Evolutionary conservation across 2,113 vertebrate genomes (phyloP).

Genomic region (Spheniscus mendiculus): DNA sequence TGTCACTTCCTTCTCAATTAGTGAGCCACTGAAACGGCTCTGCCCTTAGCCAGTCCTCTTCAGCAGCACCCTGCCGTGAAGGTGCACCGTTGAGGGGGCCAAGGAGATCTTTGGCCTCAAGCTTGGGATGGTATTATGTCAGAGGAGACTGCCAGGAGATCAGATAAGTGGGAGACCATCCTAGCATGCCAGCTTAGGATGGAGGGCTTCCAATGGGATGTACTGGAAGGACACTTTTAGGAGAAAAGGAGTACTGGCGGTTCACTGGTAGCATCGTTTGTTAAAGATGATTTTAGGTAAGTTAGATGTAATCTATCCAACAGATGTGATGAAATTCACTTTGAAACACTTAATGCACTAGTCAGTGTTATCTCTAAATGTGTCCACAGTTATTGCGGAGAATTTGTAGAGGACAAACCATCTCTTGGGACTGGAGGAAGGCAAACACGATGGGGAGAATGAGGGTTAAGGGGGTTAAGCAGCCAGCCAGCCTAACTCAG

Average conservation of each 20-base stretch:
- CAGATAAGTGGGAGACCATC: not conserved
- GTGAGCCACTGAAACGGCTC: not conserved
- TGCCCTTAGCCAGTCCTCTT: not conserved
- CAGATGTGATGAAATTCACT: not conserved
- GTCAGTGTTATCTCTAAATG: not conserved
- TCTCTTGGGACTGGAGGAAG: not conserved
- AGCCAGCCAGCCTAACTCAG: not conserved
- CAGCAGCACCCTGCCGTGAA: not conserved
- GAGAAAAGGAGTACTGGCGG: not conserved
- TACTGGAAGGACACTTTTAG: not conserved
- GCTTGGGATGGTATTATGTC: not conserved
- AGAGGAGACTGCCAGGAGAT: not conserved
- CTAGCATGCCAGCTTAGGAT: not conserved
- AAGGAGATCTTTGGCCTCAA: not conserved
- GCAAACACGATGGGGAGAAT: not conserved
- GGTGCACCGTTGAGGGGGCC: rapidly evolving
- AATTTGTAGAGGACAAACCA: not conserved
- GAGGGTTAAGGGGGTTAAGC: not conserved
- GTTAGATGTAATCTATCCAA: not conserved
- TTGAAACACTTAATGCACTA: not conserved
- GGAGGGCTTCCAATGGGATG: not conserved
- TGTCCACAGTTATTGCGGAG: not conserved
- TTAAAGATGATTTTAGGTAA: not conserved
- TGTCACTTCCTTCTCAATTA: not conserved
- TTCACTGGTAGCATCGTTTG: not conserved